Percentiles rank a stretch among this genome's conserved stretches.
These are phyloP conservation scores for Acipenser transmontanus DNA, from an alignment of 2,797 vertebrate species.

Conservation along the genomic window DNA sequence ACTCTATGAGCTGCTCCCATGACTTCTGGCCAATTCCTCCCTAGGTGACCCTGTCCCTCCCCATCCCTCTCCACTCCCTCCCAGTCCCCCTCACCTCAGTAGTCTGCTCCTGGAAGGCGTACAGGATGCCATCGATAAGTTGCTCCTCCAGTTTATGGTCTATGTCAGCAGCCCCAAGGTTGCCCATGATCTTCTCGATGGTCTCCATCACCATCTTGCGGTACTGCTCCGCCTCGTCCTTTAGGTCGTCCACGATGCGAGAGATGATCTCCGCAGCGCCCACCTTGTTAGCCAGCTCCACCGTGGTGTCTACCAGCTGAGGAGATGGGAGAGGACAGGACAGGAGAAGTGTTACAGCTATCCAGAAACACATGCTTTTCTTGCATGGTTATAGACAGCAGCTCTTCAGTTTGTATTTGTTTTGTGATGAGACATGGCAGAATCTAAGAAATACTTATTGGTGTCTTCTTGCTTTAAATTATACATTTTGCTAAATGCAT, in stretches of 20 bases:
- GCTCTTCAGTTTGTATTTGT: too few relatives aligned
- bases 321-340: background rate
- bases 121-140: slow-evolving; percentile 94
- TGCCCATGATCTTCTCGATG: slow-evolving; percentile 99
- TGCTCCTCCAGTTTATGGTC: slow-evolving; percentile 98
- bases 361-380: background rate
- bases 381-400: too few relatives aligned
- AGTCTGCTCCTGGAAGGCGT: slow-evolving; percentile 97
- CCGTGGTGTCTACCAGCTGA: slow-evolving; percentile 95
- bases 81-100: slow-evolving; percentile 73
- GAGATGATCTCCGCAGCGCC: slow-evolving; percentile 98
- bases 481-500: too few relatives aligned
- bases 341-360: background rate
- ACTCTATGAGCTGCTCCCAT: too few relatives aligned
- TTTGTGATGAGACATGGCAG: too few relatives aligned
- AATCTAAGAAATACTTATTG: too few relatives aligned
- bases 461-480: too few relatives aligned
- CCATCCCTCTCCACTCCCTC: too few relatives aligned
- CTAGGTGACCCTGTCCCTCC: too few relatives aligned
- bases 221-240: slow-evolving; percentile 98
- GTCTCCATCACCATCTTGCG: slow-evolving; percentile 99
- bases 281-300: slow-evolving; percentile 97
- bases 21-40: too few relatives aligned
- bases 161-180: slow-evolving; percentile 93
- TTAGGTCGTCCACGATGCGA: slow-evolving; percentile 95